These are phyloP conservation scores for Drosophila bocki DNA, from an alignment of 1,140 invertebrate species.

Conservation along the genomic window DNA sequence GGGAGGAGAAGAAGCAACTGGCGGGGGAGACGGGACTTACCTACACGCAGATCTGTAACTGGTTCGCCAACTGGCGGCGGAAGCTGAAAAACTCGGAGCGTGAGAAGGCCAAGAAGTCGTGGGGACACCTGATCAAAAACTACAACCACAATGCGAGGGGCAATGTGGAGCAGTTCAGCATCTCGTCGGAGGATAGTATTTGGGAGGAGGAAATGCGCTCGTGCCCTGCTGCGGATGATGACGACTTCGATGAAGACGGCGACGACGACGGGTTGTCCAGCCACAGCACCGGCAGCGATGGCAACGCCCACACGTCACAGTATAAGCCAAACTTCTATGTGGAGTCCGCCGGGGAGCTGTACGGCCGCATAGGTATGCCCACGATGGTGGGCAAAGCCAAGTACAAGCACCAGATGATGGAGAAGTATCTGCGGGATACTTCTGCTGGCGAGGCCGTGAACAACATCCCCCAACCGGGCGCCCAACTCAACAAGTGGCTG, in stretches of 20 bases:
- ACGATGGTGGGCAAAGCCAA: constrained; percentile 68
- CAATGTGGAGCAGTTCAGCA: constrained; percentile 91
- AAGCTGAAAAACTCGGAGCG: constrained; percentile 90
- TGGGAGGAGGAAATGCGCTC: constrained; percentile 87
- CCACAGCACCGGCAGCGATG: constrained; percentile 67
- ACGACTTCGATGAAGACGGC: constrained; percentile 40
- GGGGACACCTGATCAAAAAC: constrained; percentile 90
- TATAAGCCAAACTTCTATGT: constrained; percentile 71
- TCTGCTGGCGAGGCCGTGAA: constrained; percentile 10
- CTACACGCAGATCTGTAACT: constrained; percentile 91
- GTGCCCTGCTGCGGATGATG: constrained; percentile 55
- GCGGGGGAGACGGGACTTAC: constrained; percentile 89
- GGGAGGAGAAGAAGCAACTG: constrained; percentile 89
- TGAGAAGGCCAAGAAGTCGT: constrained; percentile 88
- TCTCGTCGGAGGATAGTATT: constrained; percentile 90
- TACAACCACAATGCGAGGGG: constrained; percentile 90
- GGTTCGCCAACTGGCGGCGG: constrained; percentile 91
- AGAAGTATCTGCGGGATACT: constrained; percentile 86
- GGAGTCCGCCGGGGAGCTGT: constrained; percentile 23
- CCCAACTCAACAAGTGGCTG: constrained; percentile 88
- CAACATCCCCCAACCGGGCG: constrained; percentile 5
- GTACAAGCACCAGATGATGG: constrained; percentile 87
- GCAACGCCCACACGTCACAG: constrained; percentile 52
- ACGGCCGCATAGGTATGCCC: constrained; percentile 52
- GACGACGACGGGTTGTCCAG: constrained; percentile 76